Evolutionary conservation across 2,113 vertebrate genomes (phyloP).

Genomic region (Clarias macrocephalus): DNA sequence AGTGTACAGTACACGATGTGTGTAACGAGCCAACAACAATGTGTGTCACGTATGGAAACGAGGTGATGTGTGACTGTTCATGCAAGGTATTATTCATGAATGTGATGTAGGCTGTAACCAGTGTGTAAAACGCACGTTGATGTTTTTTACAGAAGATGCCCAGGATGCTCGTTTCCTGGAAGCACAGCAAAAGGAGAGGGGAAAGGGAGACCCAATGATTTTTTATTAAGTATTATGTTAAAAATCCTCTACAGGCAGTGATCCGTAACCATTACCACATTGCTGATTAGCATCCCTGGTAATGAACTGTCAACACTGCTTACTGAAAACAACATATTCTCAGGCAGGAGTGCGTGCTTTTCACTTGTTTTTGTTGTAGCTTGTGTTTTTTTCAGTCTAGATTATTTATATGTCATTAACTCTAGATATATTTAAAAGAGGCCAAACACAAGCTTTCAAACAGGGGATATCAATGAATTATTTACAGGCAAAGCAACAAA

Average conservation of each 20-base stretch:
- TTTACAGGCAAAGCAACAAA: not conserved
- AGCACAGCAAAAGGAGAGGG: too few relatives aligned
- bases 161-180: too few relatives aligned
- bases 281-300: not conserved
- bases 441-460: not conserved
- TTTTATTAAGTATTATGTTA: not conserved
- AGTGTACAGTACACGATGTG: too few relatives aligned
- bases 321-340: not conserved
- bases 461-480: not conserved
- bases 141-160: too few relatives aligned
- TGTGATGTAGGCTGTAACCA: too few relatives aligned
- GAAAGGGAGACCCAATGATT: too few relatives aligned
- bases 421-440: not conserved
- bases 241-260: not conserved
- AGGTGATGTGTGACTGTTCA: too few relatives aligned
- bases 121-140: too few relatives aligned
- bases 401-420: not conserved
- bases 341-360: not conserved
- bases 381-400: not conserved
- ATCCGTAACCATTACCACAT: not conserved
- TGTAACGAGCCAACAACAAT: too few relatives aligned
- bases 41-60: too few relatives aligned
- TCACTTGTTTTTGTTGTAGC: not conserved
- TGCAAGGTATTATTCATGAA: too few relatives aligned
- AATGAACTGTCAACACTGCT: not conserved